Conservation (phyloP, 1,140 invertebrate genomes). For the Berghia stephanieae region DNA sequence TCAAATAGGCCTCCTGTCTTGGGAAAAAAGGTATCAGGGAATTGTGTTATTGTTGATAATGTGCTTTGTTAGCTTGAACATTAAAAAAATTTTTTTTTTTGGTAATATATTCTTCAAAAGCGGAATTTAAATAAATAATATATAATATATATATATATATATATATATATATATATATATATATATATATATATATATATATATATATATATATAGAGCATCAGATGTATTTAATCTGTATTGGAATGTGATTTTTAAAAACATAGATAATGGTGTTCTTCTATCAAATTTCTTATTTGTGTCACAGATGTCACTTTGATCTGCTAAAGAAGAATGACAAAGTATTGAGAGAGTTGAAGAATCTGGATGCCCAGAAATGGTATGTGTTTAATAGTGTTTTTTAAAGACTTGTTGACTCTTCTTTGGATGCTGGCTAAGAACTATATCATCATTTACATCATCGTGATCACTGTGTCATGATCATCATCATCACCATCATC, state of each 20-base stretch:
- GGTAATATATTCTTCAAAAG: background rate
- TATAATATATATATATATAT: background rate
- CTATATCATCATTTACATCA: too few relatives aligned
- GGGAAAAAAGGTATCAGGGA: slow-evolving; percentile 79
- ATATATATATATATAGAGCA: too few relatives aligned
- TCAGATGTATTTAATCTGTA: too few relatives aligned
- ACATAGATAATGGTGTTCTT: background rate
- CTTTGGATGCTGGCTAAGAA: too few relatives aligned
- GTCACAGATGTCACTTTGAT: slow-evolving; percentile 73
- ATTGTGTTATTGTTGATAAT: background rate
- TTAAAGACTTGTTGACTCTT: background rate
- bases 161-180: too few relatives aligned
- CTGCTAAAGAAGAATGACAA: slow-evolving; percentile 90
- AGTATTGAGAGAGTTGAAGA: slow-evolving; percentile 87
- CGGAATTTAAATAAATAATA: background rate
- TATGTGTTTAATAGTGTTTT: slow-evolving; percentile 44
- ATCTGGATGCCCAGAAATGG: slow-evolving; percentile 85
- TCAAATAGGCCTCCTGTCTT: slow-evolving; percentile 88
- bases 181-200: too few relatives aligned
- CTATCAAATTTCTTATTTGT: background rate
- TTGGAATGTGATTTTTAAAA: too few relatives aligned
- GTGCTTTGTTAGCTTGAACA: background rate
- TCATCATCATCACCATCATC: too few relatives aligned
- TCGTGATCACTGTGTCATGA: too few relatives aligned
- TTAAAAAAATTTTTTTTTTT: background rate